These are phyloP conservation scores for Nyctibius bracteatus DNA, from an alignment of 2,113 vertebrate species.

Conservation along the genomic window DNA sequence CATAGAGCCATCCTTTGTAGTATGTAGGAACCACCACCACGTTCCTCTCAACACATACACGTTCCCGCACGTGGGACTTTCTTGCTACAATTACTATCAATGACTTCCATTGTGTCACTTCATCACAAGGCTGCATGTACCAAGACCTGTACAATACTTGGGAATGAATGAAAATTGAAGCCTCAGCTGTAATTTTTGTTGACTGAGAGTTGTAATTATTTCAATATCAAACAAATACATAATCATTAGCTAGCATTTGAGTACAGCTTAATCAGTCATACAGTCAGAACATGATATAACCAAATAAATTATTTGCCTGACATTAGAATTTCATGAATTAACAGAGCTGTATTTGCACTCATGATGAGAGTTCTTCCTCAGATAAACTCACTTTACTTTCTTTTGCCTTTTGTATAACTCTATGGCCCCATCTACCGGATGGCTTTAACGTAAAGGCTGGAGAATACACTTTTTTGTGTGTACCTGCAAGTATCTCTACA, in stretches of 20 bases:
- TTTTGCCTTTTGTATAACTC: not conserved
- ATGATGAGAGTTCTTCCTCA: not conserved
- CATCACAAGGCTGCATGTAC: not conserved
- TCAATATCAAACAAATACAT: not conserved
- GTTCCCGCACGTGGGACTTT: not conserved
- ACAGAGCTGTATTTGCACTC: not conserved
- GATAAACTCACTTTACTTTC: not conserved
- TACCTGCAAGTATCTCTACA: not conserved
- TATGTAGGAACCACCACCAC: not conserved
- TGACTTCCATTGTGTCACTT: not conserved
- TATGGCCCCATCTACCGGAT: constrained; percentile 55
- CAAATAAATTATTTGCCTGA: not conserved
- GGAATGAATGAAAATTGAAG: not conserved
- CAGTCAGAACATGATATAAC: not conserved
- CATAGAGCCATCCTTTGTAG: no score
- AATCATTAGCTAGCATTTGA: not conserved
- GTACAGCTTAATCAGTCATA: not conserved
- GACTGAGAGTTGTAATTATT: not conserved
- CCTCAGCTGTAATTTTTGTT: not conserved
- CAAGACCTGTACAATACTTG: not conserved
- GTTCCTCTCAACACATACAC: rapidly evolving
- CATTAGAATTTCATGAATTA: not conserved
- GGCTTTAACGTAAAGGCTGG: not conserved
- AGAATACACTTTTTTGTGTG: not conserved
- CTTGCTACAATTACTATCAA: not conserved